Percentiles rank a stretch among this genome's conserved stretches.
These are phyloP conservation scores for Turnix velox DNA, from an alignment of 2,113 vertebrate genomes.

Conservation along the genomic window DNA sequence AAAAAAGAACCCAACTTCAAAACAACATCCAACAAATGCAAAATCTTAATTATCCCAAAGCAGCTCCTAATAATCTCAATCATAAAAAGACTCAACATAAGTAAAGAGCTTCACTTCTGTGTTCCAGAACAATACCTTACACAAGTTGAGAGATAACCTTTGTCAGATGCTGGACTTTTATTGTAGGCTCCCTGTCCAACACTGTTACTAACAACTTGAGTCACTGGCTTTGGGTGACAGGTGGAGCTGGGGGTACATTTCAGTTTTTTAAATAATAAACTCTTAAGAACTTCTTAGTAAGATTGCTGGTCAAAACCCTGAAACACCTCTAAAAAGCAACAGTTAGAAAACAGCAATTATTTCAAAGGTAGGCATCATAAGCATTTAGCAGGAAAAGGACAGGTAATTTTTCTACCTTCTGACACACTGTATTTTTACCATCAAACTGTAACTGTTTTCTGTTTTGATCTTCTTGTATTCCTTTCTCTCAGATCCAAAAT, in stretches of 20 bases:
- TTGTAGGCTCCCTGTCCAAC: background rate
- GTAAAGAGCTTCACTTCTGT: background rate
- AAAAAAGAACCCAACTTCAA: background rate
- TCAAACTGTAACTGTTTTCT: background rate
- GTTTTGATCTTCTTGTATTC: background rate
- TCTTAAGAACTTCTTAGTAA: background rate
- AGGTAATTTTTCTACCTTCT: background rate
- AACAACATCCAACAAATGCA: background rate
- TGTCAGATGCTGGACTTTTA: background rate
- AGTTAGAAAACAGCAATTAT: background rate
- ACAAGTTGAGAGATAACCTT: background rate
- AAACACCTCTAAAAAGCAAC: background rate
- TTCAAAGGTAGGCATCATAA: background rate
- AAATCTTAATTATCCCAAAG: background rate
- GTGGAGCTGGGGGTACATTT: background rate
- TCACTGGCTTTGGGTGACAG: background rate
- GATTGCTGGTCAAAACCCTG: background rate
- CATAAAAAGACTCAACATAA: background rate
- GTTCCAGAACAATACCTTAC: background rate
- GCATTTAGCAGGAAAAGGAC: background rate
- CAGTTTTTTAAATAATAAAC: background rate
- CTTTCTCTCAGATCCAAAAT: background rate
- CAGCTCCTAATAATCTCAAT: background rate
- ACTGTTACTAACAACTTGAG: background rate
- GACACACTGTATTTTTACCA: background rate